Base-by-base conservation (phyloP, 92 coral and sea anemone species). In the Porites cylindrica region DNA sequence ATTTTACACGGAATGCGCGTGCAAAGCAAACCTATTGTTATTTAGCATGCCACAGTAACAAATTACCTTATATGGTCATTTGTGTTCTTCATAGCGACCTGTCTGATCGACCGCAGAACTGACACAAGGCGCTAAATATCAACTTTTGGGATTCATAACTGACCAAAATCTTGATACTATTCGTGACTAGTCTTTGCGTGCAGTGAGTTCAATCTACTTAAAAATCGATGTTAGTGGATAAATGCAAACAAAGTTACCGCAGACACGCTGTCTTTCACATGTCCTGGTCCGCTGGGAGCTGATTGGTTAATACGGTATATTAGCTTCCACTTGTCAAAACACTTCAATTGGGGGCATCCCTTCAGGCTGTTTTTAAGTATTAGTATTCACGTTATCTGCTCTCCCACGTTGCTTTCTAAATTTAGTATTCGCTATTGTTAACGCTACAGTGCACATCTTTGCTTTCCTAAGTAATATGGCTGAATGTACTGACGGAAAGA, bases 31-130 rank as follows among this genome's bases (percentile, higher is more conserved):
- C 74, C 54, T 32, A n/a, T 83, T 83, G 74, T 72, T 7, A 63
- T 21, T 20, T 72, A 60, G 70, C 70, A 21, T 64, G 61, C 24
- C 1, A 1, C 51, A 17, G 1, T 23, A 50, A 5, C 47, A 20
- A 26, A 8, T 83, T 75, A 72, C 87, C 87, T 73, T 83, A 83
- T 83, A 73, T 83, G 87, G 87, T 10, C 87, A 83, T 83, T 83
- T 64, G 16, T 50, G 20, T 21, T 47, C 56, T 1, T 16, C 66
- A 64, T 21, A 73, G 8, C 43, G 6, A 11, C 53, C 47, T 51
- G 10, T 23, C 24, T 14, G 72, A 4, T 23, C 17, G 10, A 29
- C 9, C 26, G 1, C 20, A 16, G 6, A 10, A 53, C 21, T 21
- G 29, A n/a, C 62, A 32, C 73, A 60, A 17, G 32, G 63, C 74